These are phyloP conservation scores for Danaus chrysippus DNA, from an alignment of 2,888 invertebrate species.

Conservation along the genomic window DNA sequence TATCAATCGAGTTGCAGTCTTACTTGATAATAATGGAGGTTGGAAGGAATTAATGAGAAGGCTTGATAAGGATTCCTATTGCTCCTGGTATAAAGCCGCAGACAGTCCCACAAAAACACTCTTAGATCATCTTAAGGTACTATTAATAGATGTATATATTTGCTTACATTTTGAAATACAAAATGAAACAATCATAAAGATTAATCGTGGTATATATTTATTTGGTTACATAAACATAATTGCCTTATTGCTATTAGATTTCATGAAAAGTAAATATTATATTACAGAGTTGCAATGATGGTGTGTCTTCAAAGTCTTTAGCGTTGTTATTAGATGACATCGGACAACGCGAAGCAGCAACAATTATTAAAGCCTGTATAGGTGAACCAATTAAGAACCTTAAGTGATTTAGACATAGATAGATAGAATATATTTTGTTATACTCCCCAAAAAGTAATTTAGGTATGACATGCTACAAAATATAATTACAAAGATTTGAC, in stretches of 20 bases:
- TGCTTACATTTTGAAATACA: background rate
- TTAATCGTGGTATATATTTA: too few species aligned
- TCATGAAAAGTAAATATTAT: background rate
- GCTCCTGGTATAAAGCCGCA: conserved; percentile 67
- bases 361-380: conserved; percentile 36
- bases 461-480: too few species aligned
- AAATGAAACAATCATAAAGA: background rate
- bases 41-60: conserved; percentile 80
- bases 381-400: background rate
- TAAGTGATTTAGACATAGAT: background rate
- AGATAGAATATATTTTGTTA: too few species aligned
- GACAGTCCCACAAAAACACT: conserved; percentile 76
- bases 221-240: too few species aligned
- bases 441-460: too few species aligned
- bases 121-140: conserved; percentile 67
- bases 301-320: conserved; percentile 50
- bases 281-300: conserved; percentile 52
- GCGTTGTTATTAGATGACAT: conserved; percentile 56
- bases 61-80: conserved; percentile 70
- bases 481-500: too few species aligned
- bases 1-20: conserved; percentile 59
- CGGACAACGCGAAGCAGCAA: conserved; percentile 51
- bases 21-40: conserved; percentile 76
- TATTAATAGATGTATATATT: background rate
- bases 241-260: background rate